Evolutionary conservation across 2,888 invertebrate species (phyloP).

Genomic region (Xestia xanthographa): DNA sequence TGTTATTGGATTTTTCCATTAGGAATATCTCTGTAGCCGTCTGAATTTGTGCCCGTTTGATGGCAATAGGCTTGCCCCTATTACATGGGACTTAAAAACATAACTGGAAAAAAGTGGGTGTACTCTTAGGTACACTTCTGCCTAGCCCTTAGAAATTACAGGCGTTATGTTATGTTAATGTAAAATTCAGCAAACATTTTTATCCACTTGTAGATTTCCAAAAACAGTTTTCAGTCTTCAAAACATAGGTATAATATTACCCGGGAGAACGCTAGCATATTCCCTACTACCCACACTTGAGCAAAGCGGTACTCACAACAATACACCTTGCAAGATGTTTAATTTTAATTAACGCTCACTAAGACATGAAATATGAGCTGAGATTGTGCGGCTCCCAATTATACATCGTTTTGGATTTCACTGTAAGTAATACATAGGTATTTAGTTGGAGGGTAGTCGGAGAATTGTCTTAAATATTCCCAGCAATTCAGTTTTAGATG

Average conservation of each 20-base stretch:
- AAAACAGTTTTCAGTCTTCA: neutral
- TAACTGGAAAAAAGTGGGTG: neutral
- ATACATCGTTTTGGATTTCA: slow-evolving; percentile 18
- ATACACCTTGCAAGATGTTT: slow-evolving; percentile 28
- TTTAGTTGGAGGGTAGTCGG: slow-evolving; percentile 8
- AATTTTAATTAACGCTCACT: slow-evolving; percentile 51
- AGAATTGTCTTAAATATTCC: slow-evolving; percentile 30
- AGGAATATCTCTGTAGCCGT: neutral
- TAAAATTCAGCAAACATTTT: neutral
- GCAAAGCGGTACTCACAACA: neutral
- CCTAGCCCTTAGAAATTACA: neutral
- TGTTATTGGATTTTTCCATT: no score
- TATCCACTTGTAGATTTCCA: slow-evolving; percentile 9
- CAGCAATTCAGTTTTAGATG: slow-evolving; percentile 5
- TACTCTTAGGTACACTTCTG: neutral
- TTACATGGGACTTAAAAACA: neutral
- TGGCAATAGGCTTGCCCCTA: neutral
- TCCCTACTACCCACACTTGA: neutral
- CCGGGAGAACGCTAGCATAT: neutral
- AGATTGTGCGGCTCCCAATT: slow-evolving; percentile 17
- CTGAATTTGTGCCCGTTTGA: neutral
- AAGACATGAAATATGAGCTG: slow-evolving; percentile 29
- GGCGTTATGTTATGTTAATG: neutral
- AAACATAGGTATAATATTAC: slow-evolving; percentile 21
- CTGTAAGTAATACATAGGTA: slow-evolving; percentile 16